Conservation (phyloP, 1,140 invertebrate genomes). For the Drosophila novamexicana region DNA sequence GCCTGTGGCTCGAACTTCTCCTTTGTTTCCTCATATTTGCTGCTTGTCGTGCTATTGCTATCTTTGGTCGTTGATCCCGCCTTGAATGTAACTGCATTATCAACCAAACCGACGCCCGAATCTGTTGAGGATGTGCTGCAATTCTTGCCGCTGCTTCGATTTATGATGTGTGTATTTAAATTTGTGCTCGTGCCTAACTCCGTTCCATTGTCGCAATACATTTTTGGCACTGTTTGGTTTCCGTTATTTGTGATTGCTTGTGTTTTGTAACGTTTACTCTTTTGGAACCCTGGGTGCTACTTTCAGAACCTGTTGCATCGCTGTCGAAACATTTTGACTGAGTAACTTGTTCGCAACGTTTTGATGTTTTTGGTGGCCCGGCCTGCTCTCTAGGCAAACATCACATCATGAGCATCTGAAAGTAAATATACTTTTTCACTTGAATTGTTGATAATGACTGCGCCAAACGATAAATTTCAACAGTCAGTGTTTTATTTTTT, state of each 20-base stretch:
- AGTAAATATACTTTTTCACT: constrained; percentile 50
- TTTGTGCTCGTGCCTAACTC: constrained; percentile 58
- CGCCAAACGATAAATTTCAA: constrained; percentile 18
- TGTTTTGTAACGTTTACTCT: not conserved
- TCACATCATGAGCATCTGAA: constrained; percentile 59
- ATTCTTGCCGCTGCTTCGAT: constrained; percentile 58
- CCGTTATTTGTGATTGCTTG: constrained; percentile 8
- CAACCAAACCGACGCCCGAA: constrained; percentile 74
- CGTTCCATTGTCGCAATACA: constrained; percentile 65
- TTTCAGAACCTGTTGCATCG: constrained; percentile 9
- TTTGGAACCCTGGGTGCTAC: not conserved
- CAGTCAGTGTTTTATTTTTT: constrained; percentile 9
- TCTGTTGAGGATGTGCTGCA: constrained; percentile 80
- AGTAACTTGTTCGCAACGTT: constrained; percentile 4
- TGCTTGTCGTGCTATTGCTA: constrained; percentile 5
- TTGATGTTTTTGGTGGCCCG: constrained; percentile 25
- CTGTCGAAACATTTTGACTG: constrained; percentile 21
- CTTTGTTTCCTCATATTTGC: constrained; percentile 12
- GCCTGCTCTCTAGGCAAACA: constrained; percentile 54
- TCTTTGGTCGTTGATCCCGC: constrained; percentile 51
- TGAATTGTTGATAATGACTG: constrained; percentile 33
- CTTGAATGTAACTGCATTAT: constrained; percentile 56
- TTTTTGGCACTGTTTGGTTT: constrained; percentile 28
- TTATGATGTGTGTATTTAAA: constrained; percentile 46
- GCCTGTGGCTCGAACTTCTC: not conserved